phyloP scores from a whole-genome alignment of 2,888 invertebrate genomes.

The Monochamus alternatus region DNA sequence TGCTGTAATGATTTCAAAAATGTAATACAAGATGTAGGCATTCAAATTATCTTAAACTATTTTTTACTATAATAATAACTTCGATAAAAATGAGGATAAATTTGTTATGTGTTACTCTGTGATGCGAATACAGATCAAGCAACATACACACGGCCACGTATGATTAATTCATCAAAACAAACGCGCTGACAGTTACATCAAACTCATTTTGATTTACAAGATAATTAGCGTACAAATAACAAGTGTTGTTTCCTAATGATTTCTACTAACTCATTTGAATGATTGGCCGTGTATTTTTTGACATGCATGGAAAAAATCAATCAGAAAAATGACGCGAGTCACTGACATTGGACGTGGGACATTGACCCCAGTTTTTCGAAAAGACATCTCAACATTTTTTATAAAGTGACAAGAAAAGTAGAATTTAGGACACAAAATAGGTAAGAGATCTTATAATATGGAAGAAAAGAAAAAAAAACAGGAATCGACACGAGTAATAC shows the following conservation, averaged over 20 bases:
- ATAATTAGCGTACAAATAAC: slow-evolving; percentile 12
- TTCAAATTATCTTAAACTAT: too few species aligned
- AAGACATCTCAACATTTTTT: too few species aligned
- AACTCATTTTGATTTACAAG: slow-evolving; percentile 10
- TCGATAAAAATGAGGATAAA: too few species aligned
- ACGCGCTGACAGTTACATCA: slow-evolving; percentile 11
- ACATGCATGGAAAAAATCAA: background rate
- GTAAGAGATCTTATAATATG: too few species aligned
- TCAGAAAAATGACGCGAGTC: slow-evolving; percentile 9
- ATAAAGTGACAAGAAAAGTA: too few species aligned
- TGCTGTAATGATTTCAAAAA: too few species aligned
- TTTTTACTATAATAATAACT: too few species aligned
- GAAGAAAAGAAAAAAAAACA: too few species aligned
- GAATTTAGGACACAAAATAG: too few species aligned
- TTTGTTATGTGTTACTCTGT: background rate
- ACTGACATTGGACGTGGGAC: background rate
- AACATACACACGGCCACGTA: background rate
- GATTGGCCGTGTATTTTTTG: background rate
- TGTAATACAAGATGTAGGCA: too few species aligned
- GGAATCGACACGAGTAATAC: too few species aligned
- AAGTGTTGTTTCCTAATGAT: slow-evolving; percentile 11
- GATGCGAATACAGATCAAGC: background rate
- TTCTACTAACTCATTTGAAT: slow-evolving; percentile 1
- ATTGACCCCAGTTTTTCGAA: background rate
- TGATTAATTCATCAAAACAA: slow-evolving; percentile 10